Percentiles rank a stretch among this genome's conserved stretches.
Evolutionary conservation across 2,888 invertebrate species (phyloP).

Genomic region (Acronicta leporina): DNA sequence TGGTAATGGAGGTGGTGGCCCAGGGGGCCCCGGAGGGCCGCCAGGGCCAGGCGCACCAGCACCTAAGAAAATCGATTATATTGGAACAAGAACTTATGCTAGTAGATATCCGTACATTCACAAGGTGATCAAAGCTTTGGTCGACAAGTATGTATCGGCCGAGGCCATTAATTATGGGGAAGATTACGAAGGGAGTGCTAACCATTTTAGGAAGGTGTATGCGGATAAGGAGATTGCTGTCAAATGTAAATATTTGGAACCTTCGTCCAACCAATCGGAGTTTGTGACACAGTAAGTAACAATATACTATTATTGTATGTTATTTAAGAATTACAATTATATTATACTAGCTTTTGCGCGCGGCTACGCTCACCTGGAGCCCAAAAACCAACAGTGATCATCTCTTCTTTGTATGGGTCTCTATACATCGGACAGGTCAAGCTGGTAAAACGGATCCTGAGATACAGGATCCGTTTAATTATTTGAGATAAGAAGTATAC

Average conservation of each 20-base stretch:
- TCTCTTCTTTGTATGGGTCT: no score
- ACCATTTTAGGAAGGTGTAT: conserved; percentile 70
- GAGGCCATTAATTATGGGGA: conserved; percentile 69
- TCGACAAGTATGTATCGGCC: conserved; percentile 76
- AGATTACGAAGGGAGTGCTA: conserved; percentile 64
- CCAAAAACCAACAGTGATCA: no score
- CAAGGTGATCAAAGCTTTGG: conserved; percentile 73
- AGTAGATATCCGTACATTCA: conserved; percentile 78
- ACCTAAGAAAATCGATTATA: conserved; percentile 67
- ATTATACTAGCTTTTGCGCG: no score
- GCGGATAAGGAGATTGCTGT: conserved; percentile 75
- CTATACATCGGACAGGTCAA: no score
- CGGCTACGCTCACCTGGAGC: no score
- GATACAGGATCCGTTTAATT: no score
- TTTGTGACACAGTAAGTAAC: conserved; percentile 78
- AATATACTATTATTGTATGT: not conserved
- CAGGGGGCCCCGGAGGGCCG: conserved; percentile 43
- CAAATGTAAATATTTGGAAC: conserved; percentile 75
- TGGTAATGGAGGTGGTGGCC: conserved; percentile 55
- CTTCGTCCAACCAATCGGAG: conserved; percentile 65
- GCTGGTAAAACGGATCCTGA: no score
- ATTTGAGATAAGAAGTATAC: no score
- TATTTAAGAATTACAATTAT: no score
- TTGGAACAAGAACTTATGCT: conserved; percentile 76
- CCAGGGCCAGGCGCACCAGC: conserved; percentile 36